These are phyloP conservation scores for Pseudeuparius sepicola DNA, from an alignment of 2,888 invertebrate genomes.

Conservation along the genomic window DNA sequence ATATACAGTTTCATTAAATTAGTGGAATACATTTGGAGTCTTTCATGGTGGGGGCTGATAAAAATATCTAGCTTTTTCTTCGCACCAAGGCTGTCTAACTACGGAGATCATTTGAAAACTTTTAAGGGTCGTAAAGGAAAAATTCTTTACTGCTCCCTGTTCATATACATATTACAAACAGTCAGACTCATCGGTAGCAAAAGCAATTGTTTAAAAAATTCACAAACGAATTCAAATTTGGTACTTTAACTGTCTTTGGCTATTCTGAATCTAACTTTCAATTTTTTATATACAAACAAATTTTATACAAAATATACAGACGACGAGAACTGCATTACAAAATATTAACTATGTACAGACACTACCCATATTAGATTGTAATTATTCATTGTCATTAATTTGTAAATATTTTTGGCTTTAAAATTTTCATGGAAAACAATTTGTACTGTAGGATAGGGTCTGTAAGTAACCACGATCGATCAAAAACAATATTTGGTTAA, in stretches of 20 bases:
- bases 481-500: no score
- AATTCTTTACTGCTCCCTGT: slow-evolving; percentile 21
- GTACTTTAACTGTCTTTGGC: slow-evolving; percentile 36
- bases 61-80: slow-evolving; percentile 35
- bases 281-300: slow-evolving; percentile 26
- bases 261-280: slow-evolving; percentile 37
- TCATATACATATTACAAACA: slow-evolving; percentile 29
- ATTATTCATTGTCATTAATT: no score
- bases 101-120: slow-evolving; percentile 42
- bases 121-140: slow-evolving; percentile 30
- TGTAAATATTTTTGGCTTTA: no score
- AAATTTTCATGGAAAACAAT: no score
- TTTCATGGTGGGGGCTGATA: slow-evolving; percentile 34
- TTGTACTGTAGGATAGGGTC: no score
- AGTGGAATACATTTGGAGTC: no score
- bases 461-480: no score
- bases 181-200: slow-evolving; percentile 36
- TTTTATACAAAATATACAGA: slow-evolving; percentile 1
- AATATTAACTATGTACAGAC: neutral
- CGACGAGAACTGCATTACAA: no score
- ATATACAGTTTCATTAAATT: no score
- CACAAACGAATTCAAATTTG: slow-evolving; percentile 24
- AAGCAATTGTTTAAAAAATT: slow-evolving; percentile 27
- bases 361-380: no score
- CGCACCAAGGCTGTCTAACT: slow-evolving; percentile 39